Percentiles rank a stretch among this genome's conserved stretches.
Conservation (phyloP, 2,888 invertebrate genomes). For the Amphipoea lucens region DNA sequence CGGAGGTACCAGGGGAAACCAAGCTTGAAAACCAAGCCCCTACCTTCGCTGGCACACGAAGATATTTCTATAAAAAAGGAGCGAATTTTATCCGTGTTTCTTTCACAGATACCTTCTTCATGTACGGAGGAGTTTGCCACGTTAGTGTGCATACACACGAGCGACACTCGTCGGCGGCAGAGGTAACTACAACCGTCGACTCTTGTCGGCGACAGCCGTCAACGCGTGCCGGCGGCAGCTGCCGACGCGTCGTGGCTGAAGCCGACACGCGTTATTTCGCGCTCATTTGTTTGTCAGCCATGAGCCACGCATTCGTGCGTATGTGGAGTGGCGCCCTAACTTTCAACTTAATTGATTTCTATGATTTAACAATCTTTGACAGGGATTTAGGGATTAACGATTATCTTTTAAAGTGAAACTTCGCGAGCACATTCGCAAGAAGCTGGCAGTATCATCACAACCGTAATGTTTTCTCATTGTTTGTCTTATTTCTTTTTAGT, state of each 20-base stretch:
- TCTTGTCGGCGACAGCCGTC: too few relatives aligned
- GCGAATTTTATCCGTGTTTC: not conserved
- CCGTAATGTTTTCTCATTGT: too few relatives aligned
- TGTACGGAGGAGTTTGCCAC: not conserved
- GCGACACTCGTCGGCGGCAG: too few relatives aligned
- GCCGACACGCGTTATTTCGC: too few relatives aligned
- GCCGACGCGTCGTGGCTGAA: too few relatives aligned
- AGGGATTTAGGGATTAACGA: not conserved
- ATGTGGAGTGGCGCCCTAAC: not conserved
- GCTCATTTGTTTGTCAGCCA: not conserved
- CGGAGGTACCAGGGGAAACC: slow-evolving; percentile 28
- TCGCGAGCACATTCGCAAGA: too few relatives aligned
- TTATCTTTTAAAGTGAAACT: too few relatives aligned
- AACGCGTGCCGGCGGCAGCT: too few relatives aligned
- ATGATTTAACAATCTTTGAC: not conserved
- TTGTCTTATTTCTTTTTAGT: too few relatives aligned
- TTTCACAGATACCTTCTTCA: not conserved
- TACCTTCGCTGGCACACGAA: slow-evolving; percentile 14
- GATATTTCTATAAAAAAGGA: slow-evolving; percentile 16
- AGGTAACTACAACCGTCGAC: too few relatives aligned
- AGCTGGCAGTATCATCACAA: too few relatives aligned
- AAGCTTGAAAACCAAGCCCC: slow-evolving; percentile 33
- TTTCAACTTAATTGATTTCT: not conserved
- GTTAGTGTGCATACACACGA: too few relatives aligned
- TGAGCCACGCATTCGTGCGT: not conserved